Base-by-base conservation (phyloP, 2,797 vertebrate genomes). In the Typhlichthys eigenmanni region DNA sequence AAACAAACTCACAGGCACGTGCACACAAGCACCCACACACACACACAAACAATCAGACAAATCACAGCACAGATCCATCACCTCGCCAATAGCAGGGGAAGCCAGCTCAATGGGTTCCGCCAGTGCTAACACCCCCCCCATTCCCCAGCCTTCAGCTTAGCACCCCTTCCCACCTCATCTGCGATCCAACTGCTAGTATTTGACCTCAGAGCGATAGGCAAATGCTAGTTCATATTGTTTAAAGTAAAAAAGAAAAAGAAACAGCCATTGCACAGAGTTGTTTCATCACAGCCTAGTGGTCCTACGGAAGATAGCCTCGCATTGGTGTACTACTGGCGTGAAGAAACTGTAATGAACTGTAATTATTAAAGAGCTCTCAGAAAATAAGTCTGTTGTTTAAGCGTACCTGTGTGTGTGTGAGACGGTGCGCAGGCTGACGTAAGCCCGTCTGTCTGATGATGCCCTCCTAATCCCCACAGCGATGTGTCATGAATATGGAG, bases 401-500 rank as follows among this genome's bases (percentile, higher is more conserved):
- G 66, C 46, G 69, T 34, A 34, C 52, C 45, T 62, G 61, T 74
- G 73, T 71, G 64, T 58, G 70, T 55, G 68, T 56, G 59, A n/a
- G 57, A 58, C 38, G 1, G 68, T 64, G 63, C 19, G 71, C 62
- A 55, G 66, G 78, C 81, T 88, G 85, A 86, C 85, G 87, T 91
- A 89, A 89, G 84, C 79, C 77, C 75, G 86, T 87, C 84, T 87
- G 86, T 89, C 88, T 89, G 88, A 87, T 84, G 82, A 91, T 85
- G 88, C 86, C 86, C 83, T 87, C 85, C 85, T 93, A 94, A 94
- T 94, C 91, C 90, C 85, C 86, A 85, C 90, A 93, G 91, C 93
- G 92, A 93, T 93, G 92, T 90, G 90, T 93, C 92, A 91, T 93
- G 91, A 94, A 93, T 92, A 92, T 92, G 83, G 91, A 92, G 92